Percentiles rank a stretch among this genome's conserved stretches.
These are phyloP conservation scores for Agelaius phoeniceus DNA, from an alignment of 2,113 vertebrate genomes.

Conservation along the genomic window DNA sequence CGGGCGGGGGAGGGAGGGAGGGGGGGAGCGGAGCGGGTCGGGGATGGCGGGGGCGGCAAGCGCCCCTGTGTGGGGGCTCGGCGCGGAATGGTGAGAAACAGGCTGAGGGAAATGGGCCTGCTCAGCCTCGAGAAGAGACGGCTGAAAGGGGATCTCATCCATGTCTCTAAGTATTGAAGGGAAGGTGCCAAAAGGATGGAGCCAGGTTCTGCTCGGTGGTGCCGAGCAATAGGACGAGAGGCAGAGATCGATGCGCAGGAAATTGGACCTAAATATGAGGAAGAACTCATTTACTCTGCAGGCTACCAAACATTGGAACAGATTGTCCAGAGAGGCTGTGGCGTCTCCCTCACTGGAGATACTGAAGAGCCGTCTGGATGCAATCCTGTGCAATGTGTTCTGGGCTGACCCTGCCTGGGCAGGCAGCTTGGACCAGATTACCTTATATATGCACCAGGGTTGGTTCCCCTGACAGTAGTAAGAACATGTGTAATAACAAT, in stretches of 20 bases:
- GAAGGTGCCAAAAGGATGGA: neutral
- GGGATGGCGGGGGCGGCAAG: neutral
- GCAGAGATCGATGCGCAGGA: neutral
- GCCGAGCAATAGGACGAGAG: neutral
- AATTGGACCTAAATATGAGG: neutral
- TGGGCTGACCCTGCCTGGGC: neutral
- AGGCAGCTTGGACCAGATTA: neutral
- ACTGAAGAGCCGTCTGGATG: neutral
- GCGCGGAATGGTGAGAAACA: neutral
- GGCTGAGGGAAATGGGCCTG: neutral
- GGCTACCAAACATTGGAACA: neutral
- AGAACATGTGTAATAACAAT: neutral
- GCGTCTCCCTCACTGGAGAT: neutral
- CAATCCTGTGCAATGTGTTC: neutral
- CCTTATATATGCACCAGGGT: neutral
- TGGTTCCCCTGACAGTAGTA: too few relatives aligned
- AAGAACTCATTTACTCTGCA: neutral
- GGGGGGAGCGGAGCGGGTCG: neutral
- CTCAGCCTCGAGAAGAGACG: neutral
- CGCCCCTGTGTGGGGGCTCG: rapidly evolving
- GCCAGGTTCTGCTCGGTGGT: neutral
- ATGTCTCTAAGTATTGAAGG: neutral
- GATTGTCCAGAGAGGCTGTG: neutral
- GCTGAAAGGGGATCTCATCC: neutral
- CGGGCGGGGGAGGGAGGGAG: neutral